These are phyloP conservation scores for Thunnus albacares DNA, from an alignment of 2,797 vertebrate genomes.

Conservation along the genomic window DNA sequence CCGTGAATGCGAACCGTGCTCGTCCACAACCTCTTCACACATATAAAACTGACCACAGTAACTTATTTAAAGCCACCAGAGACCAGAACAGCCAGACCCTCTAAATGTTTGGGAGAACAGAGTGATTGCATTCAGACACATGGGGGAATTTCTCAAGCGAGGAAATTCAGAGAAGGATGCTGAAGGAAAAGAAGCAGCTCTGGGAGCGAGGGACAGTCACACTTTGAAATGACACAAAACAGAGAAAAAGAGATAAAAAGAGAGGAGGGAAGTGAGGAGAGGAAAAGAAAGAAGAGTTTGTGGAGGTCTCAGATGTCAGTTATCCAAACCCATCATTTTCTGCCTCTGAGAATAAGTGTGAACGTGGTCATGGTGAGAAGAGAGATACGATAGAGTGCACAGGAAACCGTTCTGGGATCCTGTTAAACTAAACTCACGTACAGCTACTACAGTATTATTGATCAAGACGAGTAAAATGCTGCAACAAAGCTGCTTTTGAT, in stretches of 20 bases:
- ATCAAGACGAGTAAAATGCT: neutral
- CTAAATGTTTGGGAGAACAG: constrained; percentile 37
- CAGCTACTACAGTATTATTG: neutral
- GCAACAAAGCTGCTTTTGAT: neutral
- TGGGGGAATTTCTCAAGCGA: constrained; percentile 46
- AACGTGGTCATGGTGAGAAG: constrained; percentile 14
- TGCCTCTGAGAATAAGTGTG: constrained; percentile 15
- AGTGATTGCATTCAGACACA: constrained; percentile 52
- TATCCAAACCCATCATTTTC: constrained; percentile 4
- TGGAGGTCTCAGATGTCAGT: constrained; percentile 3
- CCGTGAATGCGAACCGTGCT: neutral
- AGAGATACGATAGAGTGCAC: neutral
- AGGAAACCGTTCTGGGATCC: neutral
- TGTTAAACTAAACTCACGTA: constrained; percentile 12
- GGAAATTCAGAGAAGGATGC: constrained; percentile 21
- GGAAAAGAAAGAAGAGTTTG: constrained; percentile 1
- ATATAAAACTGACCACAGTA: constrained; percentile 46
- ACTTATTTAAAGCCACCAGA: constrained; percentile 62
- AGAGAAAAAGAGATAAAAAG: constrained; percentile 15
- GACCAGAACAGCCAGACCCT: constrained; percentile 35
- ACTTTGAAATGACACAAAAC: constrained; percentile 50
- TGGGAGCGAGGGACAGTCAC: constrained; percentile 50
- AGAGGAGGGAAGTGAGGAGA: neutral
- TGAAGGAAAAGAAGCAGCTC: constrained; percentile 45
- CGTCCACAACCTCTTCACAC: constrained; percentile 46